phyloP scores from a whole-genome alignment of 2,113 vertebrate species.

The Baryphthengus martii region DNA sequence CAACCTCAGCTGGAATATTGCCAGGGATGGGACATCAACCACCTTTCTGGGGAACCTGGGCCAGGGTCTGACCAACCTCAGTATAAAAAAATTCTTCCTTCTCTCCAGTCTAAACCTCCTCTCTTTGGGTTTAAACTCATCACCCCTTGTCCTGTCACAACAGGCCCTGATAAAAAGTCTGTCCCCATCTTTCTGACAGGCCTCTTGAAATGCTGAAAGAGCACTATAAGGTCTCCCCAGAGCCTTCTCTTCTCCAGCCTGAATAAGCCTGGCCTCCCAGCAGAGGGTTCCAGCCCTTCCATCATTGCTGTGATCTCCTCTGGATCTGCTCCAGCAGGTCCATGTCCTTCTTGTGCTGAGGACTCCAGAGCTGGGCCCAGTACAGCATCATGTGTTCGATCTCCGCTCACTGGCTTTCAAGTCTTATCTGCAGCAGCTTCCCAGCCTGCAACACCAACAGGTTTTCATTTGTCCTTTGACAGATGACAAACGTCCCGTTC shows the following conservation, averaged over 20 bases:
- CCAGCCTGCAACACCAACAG: background rate
- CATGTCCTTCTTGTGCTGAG: background rate
- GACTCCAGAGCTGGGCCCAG: background rate
- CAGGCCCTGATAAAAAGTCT: background rate
- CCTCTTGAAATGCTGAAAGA: background rate
- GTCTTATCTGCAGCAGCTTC: background rate
- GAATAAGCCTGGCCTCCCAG: background rate
- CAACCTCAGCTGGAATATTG: background rate
- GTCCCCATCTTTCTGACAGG: background rate
- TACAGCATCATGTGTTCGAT: fast-evolving
- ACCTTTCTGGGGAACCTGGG: background rate
- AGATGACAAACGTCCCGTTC: background rate
- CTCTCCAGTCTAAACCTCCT: background rate
- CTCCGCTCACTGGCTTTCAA: background rate
- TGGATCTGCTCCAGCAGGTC: background rate
- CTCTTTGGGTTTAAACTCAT: background rate
- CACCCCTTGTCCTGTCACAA: background rate
- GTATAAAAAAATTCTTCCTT: background rate
- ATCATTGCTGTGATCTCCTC: background rate
- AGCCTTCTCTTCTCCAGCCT: background rate
- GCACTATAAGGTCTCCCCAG: background rate
- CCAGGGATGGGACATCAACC: background rate
- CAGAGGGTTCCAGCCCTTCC: background rate
- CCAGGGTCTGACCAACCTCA: background rate
- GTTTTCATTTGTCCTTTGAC: background rate